Evolutionary conservation across 1,140 invertebrate genomes (phyloP).

Genomic region (Spodoptera litura): DNA sequence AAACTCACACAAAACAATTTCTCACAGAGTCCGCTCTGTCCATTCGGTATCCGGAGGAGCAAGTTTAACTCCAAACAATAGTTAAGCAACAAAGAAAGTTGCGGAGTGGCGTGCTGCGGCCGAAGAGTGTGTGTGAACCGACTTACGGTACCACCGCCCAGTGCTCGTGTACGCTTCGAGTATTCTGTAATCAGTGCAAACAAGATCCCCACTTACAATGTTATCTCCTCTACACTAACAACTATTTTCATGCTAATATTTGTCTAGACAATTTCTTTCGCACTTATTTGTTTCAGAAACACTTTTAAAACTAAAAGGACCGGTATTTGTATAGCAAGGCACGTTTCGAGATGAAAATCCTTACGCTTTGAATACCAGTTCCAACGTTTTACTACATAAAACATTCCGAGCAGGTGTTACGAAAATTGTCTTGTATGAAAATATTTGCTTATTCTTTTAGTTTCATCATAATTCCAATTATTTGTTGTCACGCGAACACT

Average conservation of each 20-base stretch:
- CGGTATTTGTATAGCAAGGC: constrained; percentile 28
- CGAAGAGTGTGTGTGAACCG: constrained; percentile 66
- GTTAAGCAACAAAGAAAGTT: constrained; percentile 82
- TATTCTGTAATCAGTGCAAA: constrained; percentile 52
- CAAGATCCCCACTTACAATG: constrained; percentile 41
- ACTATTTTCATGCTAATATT: constrained; percentile 51
- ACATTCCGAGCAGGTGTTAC: constrained; percentile 40
- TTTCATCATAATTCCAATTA: background rate
- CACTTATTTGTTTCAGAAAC: constrained; percentile 43
- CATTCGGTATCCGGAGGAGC: constrained; percentile 64
- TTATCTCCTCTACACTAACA: constrained; percentile 40
- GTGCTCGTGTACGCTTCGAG: constrained; percentile 37
- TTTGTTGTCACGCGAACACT: too few relatives aligned
- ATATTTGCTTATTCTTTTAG: constrained; percentile 22
- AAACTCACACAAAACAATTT: constrained; percentile 74
- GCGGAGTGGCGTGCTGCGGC: constrained; percentile 57
- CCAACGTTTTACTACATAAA: constrained; percentile 37
- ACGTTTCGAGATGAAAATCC: constrained; percentile 42
- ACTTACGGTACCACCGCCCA: constrained; percentile 49
- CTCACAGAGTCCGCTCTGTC: constrained; percentile 63
- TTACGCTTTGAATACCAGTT: constrained; percentile 35
- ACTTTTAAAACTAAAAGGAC: constrained; percentile 37
- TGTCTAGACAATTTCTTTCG: constrained; percentile 39
- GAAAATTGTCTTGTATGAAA: constrained; percentile 32
- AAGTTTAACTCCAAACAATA: constrained; percentile 82